Evolutionary conservation across 1,140 invertebrate species (phyloP), one percentile per base, ranked within the genome.

Genomic region (Trachymyrmex cornetzi): DNA sequence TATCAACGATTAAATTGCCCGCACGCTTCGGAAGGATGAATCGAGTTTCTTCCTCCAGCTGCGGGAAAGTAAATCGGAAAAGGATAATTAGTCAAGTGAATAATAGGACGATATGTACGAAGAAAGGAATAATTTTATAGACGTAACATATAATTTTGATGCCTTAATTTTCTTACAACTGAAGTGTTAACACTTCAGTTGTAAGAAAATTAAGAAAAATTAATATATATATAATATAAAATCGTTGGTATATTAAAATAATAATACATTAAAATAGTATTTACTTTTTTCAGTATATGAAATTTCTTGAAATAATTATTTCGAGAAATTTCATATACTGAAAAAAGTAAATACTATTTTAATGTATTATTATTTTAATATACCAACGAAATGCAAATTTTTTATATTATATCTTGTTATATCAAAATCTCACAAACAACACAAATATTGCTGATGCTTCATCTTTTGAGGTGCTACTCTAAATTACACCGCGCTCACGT

Each of bases 61-160:
- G 66, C 64, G 79, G 71, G 50, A 81, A 71, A 84, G 80, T 75
- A 16, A 61, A 75, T 74, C 66, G 34, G 38, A 24, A 30, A 24
- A 44, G 22, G 24, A 0, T 75, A 74, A 75, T 84, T 50, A 84
- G 5, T 16, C 9, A 74, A 34, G 19, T 19, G 3, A 74, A 75
- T 27, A 12, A 24, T 59, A 4, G 22, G 22, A 59, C 24, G 30
- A 34, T 34, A 34, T 6, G 11, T 84, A 30, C n/a, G 44, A 74
- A 61, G n/a, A 24, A n/a, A 38, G 24, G 7, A 30, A 71, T 57
- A 44, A 72, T 59, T 34, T 24, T 30, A n/a, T 14, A 14, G 24
- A 19, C 19, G 22, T 11, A n/a, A 69, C n/a, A 3, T 44, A 55
- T 22, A 48, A 82, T 61, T 64, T 38, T 7, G 22, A 9, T 5